These are phyloP conservation scores for Coreius guichenoti DNA, from an alignment of 2,797 vertebrate genomes.

Conservation along the genomic window DNA sequence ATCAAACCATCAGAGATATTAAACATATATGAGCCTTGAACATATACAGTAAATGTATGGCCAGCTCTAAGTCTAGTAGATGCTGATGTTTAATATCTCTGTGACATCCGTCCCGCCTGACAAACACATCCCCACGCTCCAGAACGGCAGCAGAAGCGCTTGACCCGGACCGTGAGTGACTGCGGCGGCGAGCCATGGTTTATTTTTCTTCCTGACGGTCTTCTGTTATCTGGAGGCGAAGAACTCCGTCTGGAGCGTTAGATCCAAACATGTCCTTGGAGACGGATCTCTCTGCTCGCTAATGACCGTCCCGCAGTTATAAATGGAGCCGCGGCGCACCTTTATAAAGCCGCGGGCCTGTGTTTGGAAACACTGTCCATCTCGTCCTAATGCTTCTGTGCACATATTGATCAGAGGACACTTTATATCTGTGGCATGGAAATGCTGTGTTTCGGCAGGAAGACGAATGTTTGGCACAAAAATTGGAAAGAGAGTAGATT, in stretches of 20 bases:
- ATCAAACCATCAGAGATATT: not conserved
- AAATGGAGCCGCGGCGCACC: slow-evolving; percentile 40
- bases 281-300: slow-evolving; percentile 57
- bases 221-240: slow-evolving; percentile 44
- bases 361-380: slow-evolving; percentile 53
- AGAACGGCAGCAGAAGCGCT: too few relatives aligned
- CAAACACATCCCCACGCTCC: too few relatives aligned
- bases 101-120: not conserved
- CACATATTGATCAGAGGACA: slow-evolving; percentile 13
- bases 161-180: too few relatives aligned
- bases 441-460: not conserved
- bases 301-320: slow-evolving; percentile 55
- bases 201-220: slow-evolving; percentile 31
- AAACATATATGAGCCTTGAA: not conserved
- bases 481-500: slow-evolving; percentile 52
- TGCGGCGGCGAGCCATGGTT: too few relatives aligned
- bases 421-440: slow-evolving; percentile 7
- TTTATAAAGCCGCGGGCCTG: slow-evolving; percentile 52
- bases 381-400: slow-evolving; percentile 42
- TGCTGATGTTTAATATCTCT: not conserved
- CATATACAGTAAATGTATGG: too few relatives aligned
- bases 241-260: not conserved
- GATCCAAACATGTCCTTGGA: slow-evolving; percentile 41
- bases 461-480: slow-evolving; percentile 47
- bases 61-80: not conserved